A percentile compares a stretch with the other conserved stretches of the same genome.
These are phyloP conservation scores for Drosophila watanabei DNA, from an alignment of 1,140 invertebrate genomes.

Conservation along the genomic window DNA sequence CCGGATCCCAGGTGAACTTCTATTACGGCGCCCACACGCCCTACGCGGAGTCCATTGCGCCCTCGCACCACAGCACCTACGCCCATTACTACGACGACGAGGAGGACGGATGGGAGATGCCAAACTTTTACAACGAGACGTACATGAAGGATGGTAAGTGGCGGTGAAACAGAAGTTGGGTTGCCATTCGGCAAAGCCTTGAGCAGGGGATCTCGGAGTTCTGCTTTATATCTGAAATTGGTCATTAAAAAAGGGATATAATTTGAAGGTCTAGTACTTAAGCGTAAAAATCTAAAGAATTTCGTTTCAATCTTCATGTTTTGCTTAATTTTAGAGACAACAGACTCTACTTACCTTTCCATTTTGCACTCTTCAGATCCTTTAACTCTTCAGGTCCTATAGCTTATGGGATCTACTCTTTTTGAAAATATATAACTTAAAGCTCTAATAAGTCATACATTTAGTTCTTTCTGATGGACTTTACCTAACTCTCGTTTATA, in stretches of 20 bases:
- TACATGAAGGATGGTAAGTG: constrained; percentile 96
- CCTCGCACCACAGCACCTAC: constrained; percentile 97
- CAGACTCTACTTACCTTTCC: background rate
- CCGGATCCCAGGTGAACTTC: constrained; percentile 97
- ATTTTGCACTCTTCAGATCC: background rate
- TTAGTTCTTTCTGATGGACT: background rate
- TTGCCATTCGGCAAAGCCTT: background rate
- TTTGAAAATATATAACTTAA: background rate
- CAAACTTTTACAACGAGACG: constrained; percentile 98
- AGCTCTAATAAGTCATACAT: background rate
- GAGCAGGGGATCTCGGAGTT: too few species aligned
- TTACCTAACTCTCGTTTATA: background rate
- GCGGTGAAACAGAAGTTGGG: too few species aligned
- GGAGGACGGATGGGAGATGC: constrained; percentile 98
- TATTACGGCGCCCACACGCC: constrained; percentile 96
- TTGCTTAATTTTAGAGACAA: background rate
- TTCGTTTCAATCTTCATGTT: background rate
- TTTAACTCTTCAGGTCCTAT: too few species aligned
- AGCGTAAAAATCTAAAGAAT: background rate
- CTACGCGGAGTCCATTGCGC: constrained; percentile 97
- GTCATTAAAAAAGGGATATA: background rate
- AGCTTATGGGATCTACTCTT: too few species aligned
- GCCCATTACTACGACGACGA: constrained; percentile 98
- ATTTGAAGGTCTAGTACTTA: background rate
- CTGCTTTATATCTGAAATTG: background rate